phyloP scores from a whole-genome alignment of 2,888 invertebrate species.

The Myopa tessellatipennis region DNA sequence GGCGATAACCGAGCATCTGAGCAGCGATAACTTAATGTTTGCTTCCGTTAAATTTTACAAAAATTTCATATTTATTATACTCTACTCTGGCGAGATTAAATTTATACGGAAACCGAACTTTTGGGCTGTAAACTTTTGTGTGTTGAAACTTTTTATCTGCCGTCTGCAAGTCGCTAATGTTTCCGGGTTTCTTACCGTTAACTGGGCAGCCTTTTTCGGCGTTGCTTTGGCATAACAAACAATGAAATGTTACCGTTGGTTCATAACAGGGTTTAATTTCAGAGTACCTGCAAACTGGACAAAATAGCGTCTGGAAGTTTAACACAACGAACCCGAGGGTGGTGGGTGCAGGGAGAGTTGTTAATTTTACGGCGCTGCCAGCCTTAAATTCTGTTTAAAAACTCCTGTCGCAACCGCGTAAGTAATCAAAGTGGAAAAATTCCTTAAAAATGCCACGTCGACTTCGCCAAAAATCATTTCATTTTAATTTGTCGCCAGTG shows the following conservation, averaged over 20 bases:
- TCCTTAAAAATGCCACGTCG: too few relatives aligned
- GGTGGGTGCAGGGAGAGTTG: too few relatives aligned
- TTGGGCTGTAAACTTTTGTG: slow-evolving; percentile 15
- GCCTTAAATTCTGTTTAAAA: background rate
- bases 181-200: slow-evolving; percentile 6
- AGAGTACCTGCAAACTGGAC: too few relatives aligned
- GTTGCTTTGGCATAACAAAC: background rate
- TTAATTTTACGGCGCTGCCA: background rate
- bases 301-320: too few relatives aligned
- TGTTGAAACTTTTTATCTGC: slow-evolving; percentile 34
- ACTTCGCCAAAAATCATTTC: background rate
- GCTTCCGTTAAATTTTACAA: slow-evolving; percentile 13
- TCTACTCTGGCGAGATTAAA: slow-evolving; percentile 31
- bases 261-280: too few relatives aligned
- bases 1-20: background rate
- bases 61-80: slow-evolving; percentile 15
- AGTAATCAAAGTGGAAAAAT: background rate
- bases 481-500: slow-evolving; percentile 9
- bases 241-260: slow-evolving; percentile 1
- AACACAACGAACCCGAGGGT: too few relatives aligned
- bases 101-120: slow-evolving; percentile 32
- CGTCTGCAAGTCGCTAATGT: slow-evolving; percentile 3
- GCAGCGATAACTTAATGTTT: slow-evolving; percentile 9
- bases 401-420: background rate
- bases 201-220: background rate